These are phyloP conservation scores for Riparia riparia DNA, from an alignment of 2,113 vertebrate species.

Conservation along the genomic window DNA sequence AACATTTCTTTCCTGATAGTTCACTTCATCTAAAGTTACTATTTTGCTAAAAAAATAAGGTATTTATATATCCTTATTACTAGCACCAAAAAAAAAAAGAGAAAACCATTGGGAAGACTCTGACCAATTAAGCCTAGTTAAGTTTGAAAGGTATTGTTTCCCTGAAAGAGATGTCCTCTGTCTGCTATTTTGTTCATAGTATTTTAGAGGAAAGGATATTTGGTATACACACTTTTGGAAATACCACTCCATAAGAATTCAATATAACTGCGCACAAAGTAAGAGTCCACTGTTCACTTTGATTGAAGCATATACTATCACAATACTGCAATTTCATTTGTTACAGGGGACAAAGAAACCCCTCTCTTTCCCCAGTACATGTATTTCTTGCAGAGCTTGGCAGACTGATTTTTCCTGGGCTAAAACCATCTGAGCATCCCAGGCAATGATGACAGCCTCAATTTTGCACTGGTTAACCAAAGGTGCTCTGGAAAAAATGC, in stretches of 20 bases:
- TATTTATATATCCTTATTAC: background rate
- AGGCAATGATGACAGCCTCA: fast-evolving
- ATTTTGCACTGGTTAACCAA: fast-evolving
- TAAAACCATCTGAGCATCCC: background rate
- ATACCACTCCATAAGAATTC: background rate
- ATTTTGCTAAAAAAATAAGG: background rate
- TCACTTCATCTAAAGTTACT: background rate
- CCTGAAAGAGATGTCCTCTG: background rate
- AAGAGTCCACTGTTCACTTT: background rate
- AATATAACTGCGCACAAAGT: background rate
- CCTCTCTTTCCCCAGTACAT: background rate
- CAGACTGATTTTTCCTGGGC: background rate
- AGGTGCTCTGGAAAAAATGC: fast-evolving
- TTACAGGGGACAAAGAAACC: background rate
- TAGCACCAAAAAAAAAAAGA: background rate
- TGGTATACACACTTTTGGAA: background rate
- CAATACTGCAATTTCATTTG: background rate
- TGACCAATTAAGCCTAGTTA: background rate
- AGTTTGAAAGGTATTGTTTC: background rate
- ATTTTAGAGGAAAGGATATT: background rate
- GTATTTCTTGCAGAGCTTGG: background rate
- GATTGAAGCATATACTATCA: background rate
- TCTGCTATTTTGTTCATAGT: background rate
- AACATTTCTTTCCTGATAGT: background rate
- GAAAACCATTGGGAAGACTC: background rate